These are phyloP conservation scores for Lagocephalus sceleratus DNA, from an alignment of 2,797 vertebrate genomes.

Conservation along the genomic window DNA sequence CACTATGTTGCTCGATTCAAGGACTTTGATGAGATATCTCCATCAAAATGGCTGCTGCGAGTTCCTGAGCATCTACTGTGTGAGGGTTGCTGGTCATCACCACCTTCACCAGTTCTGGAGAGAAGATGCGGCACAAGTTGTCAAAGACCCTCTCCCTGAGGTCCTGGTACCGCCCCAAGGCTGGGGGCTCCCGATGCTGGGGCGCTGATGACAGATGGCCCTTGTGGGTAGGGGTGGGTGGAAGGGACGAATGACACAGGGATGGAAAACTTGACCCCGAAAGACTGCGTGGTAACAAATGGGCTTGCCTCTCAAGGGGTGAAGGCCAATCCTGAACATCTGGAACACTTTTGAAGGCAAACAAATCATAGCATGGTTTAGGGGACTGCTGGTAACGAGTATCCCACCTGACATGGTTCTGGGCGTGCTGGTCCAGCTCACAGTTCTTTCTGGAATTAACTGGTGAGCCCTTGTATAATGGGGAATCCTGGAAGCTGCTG, in stretches of 20 bases:
- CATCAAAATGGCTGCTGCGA: slow-evolving; percentile 90
- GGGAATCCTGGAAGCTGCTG: slow-evolving; percentile 77
- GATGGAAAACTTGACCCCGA: slow-evolving; percentile 22
- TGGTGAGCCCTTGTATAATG: slow-evolving; percentile 80
- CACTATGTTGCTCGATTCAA: slow-evolving; percentile 61
- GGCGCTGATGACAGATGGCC: slow-evolving; percentile 19
- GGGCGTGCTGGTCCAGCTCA: slow-evolving; percentile 53
- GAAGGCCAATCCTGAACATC: slow-evolving; percentile 83
- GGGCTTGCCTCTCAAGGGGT: slow-evolving; percentile 58
- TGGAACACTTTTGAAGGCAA: slow-evolving; percentile 82
- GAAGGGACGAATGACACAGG: slow-evolving; percentile 26
- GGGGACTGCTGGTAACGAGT: slow-evolving; percentile 78
- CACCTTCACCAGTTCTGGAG: slow-evolving; percentile 84
- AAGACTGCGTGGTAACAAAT: slow-evolving; percentile 32
- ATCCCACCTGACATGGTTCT: slow-evolving; percentile 80
- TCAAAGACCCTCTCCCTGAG: slow-evolving; percentile 85
- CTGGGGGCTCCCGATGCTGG: slow-evolving; percentile 74
- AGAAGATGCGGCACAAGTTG: slow-evolving; percentile 95
- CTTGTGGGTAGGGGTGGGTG: slow-evolving; percentile 26
- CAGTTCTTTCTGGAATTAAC: slow-evolving; percentile 79
- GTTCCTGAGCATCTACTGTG: slow-evolving; percentile 89
- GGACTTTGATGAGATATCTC: slow-evolving; percentile 87
- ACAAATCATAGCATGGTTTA: slow-evolving; percentile 83
- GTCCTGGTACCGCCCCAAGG: slow-evolving; percentile 77
- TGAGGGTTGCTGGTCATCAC: slow-evolving; percentile 94